Evolutionary conservation across 1,140 invertebrate species (phyloP).

Genomic region (Hylyphantes graminicola): DNA sequence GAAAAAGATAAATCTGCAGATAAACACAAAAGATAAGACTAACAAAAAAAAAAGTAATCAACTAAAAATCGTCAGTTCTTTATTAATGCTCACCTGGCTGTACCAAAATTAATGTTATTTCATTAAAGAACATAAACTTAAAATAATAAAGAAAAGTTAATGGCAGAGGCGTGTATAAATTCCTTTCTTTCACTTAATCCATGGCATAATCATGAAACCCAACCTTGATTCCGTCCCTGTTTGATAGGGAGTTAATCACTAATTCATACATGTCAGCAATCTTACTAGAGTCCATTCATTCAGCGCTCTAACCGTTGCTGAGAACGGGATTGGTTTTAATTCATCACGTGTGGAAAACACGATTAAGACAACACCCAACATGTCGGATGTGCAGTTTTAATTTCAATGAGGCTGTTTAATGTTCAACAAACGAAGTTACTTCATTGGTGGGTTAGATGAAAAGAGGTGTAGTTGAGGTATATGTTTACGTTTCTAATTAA

Average conservation of each 20-base stretch:
- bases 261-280: conserved; percentile 47
- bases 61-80: no score
- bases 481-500: no score
- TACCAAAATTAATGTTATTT: no score
- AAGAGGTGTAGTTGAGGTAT: background rate
- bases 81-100: no score
- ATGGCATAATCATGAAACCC: conserved; percentile 25
- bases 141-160: no score
- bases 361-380: conserved; percentile 55
- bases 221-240: conserved; percentile 13
- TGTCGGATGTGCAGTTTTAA: conserved; percentile 34
- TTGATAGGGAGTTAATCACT: conserved; percentile 32
- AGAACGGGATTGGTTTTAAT: conserved; percentile 11
- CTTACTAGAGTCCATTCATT: conserved; percentile 16
- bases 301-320: background rate
- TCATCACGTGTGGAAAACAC: conserved; percentile 49
- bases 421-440: background rate
- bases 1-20: no score
- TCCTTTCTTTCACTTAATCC: background rate
- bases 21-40: no score
- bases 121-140: no score
- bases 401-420: conserved; percentile 46
- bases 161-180: background rate
- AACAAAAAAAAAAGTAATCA: no score
- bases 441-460: background rate